Evolutionary conservation across 2,888 invertebrate species (phyloP).

Genomic region (Trisateles emortualis): DNA sequence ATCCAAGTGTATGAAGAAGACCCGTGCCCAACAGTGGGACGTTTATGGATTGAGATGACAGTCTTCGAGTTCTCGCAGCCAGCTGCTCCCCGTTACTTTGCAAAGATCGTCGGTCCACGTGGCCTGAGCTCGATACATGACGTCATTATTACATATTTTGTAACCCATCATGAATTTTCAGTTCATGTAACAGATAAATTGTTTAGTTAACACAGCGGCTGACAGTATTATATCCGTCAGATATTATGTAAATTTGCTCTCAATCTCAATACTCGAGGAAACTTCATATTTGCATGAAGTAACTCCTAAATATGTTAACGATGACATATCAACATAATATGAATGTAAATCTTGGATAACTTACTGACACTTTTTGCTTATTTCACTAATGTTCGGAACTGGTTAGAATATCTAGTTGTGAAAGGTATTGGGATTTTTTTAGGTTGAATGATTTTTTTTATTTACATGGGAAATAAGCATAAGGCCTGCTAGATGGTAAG

Average conservation of each 20-base stretch:
- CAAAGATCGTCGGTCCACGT: background rate
- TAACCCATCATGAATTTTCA: too few species aligned
- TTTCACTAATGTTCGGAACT: constrained; percentile 29
- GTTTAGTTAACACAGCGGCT: constrained; percentile 25
- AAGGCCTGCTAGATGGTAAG: too few species aligned
- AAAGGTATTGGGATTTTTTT: background rate
- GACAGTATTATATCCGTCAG: constrained; percentile 37
- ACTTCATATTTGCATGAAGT: constrained; percentile 27
- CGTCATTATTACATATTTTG: too few species aligned
- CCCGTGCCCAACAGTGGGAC: too few species aligned
- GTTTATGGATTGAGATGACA: too few species aligned
- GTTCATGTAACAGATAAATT: constrained; percentile 33
- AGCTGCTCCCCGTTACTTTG: too few species aligned
- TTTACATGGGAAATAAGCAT: too few species aligned
- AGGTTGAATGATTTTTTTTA: background rate
- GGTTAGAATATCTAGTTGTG: background rate
- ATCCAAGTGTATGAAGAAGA: too few species aligned
- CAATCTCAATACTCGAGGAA: constrained; percentile 29
- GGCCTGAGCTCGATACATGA: too few species aligned
- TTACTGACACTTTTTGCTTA: constrained; percentile 22
- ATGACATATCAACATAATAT: constrained; percentile 42
- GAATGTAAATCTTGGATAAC: constrained; percentile 36
- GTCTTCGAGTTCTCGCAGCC: too few species aligned
- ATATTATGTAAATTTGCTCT: constrained; percentile 42
- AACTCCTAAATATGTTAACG: constrained; percentile 48